phyloP scores from a whole-genome alignment of 2,113 vertebrate species.

The Pyxicephalus adspersus region DNA sequence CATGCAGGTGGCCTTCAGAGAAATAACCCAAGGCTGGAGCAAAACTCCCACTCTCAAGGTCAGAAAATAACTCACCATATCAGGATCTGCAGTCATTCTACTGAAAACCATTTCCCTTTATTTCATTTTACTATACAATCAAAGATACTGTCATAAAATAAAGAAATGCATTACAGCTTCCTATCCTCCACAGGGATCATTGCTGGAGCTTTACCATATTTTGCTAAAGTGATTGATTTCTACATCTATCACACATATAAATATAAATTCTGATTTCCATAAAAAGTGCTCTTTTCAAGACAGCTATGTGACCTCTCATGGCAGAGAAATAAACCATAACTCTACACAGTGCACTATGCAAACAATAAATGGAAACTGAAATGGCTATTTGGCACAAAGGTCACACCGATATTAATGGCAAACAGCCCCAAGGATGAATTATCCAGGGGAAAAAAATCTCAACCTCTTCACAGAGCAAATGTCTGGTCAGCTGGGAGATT shows the following conservation, averaged over 20 bases:
- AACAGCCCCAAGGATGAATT: slow-evolving; percentile 38
- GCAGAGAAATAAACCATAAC: not conserved
- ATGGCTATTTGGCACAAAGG: slow-evolving; percentile 36
- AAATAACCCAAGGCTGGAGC: no score
- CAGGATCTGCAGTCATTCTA: not conserved
- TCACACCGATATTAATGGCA: slow-evolving; percentile 34
- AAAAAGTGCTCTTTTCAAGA: not conserved
- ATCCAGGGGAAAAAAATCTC: not conserved
- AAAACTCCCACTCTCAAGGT: no score
- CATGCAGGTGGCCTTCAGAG: no score
- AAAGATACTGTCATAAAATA: not conserved
- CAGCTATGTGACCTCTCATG: slow-evolving; percentile 11
- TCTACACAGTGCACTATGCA: slow-evolving; percentile 19
- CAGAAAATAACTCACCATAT: no score
- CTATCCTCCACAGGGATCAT: not conserved
- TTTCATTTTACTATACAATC: not conserved
- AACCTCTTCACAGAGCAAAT: slow-evolving; percentile 7
- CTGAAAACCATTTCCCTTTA: not conserved
- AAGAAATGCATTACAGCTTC: not conserved
- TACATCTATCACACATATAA: not conserved
- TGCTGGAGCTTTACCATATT: not conserved
- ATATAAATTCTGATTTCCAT: slow-evolving; percentile 8
- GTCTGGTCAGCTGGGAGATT: slow-evolving; percentile 4
- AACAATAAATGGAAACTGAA: slow-evolving; percentile 38
- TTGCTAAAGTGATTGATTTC: not conserved